phyloP scores from a whole-genome alignment of 2,113 vertebrate species.

The Apteryx owenii region DNA sequence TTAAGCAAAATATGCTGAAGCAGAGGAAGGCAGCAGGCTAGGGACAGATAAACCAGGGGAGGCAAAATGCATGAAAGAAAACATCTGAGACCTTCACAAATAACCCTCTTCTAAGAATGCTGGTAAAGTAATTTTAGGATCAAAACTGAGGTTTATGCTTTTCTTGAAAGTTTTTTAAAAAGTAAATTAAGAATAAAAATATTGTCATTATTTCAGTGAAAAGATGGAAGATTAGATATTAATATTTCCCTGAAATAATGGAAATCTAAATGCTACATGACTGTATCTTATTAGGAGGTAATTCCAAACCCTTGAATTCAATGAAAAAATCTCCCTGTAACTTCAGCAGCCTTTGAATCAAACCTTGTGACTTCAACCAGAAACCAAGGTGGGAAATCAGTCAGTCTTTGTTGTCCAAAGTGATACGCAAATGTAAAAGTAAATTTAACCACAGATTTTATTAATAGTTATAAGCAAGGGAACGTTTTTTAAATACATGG shows the following conservation, averaged over 20 bases:
- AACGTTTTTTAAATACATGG: neutral
- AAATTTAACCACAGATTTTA: neutral
- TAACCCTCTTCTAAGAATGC: neutral
- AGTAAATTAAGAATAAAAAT: neutral
- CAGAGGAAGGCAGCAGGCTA: neutral
- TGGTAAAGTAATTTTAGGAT: neutral
- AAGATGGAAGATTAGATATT: neutral
- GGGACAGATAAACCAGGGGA: fast-evolving
- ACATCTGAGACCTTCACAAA: neutral
- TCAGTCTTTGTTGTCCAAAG: neutral
- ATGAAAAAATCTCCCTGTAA: neutral
- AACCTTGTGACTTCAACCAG: neutral
- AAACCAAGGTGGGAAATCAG: neutral
- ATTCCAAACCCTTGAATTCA: neutral
- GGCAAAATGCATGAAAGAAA: neutral
- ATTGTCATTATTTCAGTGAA: neutral
- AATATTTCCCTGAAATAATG: neutral
- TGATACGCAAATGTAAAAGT: neutral
- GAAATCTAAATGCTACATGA: neutral
- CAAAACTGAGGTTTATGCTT: neutral
- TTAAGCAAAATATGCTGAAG: neutral
- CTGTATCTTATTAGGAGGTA: neutral
- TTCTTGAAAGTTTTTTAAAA: neutral
- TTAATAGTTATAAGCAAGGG: neutral
- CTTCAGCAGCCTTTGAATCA: neutral